Evolutionary conservation across 2,113 vertebrate species (phyloP), one percentile per base, ranked within the genome.

Genomic region (Nycticebus coucang): DNA sequence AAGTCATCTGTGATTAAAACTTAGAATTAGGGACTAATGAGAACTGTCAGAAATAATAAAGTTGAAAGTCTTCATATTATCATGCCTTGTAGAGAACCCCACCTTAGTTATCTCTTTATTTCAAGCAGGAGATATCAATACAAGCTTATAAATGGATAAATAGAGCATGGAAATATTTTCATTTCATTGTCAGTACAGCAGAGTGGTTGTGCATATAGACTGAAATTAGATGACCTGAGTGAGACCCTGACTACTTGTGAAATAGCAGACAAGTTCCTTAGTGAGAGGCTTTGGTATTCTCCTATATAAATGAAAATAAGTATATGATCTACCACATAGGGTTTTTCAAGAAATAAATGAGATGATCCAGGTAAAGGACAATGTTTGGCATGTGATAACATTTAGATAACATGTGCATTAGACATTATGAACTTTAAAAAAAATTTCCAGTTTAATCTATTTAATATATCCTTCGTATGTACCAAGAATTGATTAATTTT

Each of bases 221-320:
- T 79, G n/a, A 93, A 93, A 87, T 93, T 17, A 88, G 69, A 78
- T 75, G 33, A 26, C 6, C 24, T 55, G 28, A 90, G n/a, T 71
- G 64, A 55, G 71, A 90, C 13, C 10, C 1, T 89, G 41, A 90
- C 19, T 55, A 88, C 66, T 21, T 91, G 45, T 50, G 69, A 93
- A 18, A 91, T 33, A 81, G 64, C 62, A 50, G 21, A 21, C 55
- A 88, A 95, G 24, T 88, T 93, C 59, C 5, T 71, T 66, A 72
- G 41, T 85, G 53, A 88, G 62, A 91, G 18, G 14, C 6, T 81
- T 37, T 18, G 5, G 5, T 69, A 28, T 88, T 85, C 60, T 91
- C 33, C 72, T 8, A 79, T 62, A 37, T 57, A 86, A 94, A 59
- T 83, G 17, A 93, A 94, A 75, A 93, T 91, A 93, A 91, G 62